Evolutionary conservation across 1,140 invertebrate species (phyloP).

Genomic region (Lerema accius): DNA sequence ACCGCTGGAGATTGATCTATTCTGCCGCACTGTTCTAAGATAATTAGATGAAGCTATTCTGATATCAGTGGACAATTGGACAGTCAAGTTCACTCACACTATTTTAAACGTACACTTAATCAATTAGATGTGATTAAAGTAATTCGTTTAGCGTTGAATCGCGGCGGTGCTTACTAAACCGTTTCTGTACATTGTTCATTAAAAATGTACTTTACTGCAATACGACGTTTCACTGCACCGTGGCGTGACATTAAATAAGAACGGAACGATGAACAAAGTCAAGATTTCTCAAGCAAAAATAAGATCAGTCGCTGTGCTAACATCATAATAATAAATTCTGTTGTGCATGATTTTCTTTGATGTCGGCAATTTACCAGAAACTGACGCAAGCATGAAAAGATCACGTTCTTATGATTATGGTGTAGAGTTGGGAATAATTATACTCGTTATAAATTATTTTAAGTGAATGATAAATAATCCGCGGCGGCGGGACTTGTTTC

Average conservation of each 20-base stretch:
- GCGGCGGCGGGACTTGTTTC: constrained; percentile 10
- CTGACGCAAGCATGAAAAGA: constrained; percentile 58
- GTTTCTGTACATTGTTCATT: background rate
- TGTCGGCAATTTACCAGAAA: constrained; percentile 63
- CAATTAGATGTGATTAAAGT: too few relatives aligned
- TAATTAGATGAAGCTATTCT: too few relatives aligned
- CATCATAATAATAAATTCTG: constrained; percentile 57
- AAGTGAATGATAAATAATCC: constrained; percentile 39
- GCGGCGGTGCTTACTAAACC: too few relatives aligned
- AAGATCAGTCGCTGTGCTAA: constrained; percentile 40
- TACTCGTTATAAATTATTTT: constrained; percentile 56
- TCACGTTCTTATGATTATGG: constrained; percentile 61
- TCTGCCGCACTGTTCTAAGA: too few relatives aligned
- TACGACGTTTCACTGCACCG: constrained; percentile 10
- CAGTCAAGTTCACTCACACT: too few relatives aligned
- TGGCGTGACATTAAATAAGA: constrained; percentile 38
- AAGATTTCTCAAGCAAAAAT: constrained; percentile 1
- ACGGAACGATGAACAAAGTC: constrained; percentile 16
- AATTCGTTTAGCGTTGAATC: too few relatives aligned
- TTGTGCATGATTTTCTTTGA: constrained; percentile 59
- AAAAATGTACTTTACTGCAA: constrained; percentile 6
- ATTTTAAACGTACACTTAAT: too few relatives aligned
- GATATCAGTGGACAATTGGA: too few relatives aligned
- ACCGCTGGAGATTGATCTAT: too few relatives aligned
- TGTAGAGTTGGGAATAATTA: constrained; percentile 58